These are phyloP conservation scores for Camptogramma bilineatum DNA, from an alignment of 2,888 invertebrate species.

Conservation along the genomic window DNA sequence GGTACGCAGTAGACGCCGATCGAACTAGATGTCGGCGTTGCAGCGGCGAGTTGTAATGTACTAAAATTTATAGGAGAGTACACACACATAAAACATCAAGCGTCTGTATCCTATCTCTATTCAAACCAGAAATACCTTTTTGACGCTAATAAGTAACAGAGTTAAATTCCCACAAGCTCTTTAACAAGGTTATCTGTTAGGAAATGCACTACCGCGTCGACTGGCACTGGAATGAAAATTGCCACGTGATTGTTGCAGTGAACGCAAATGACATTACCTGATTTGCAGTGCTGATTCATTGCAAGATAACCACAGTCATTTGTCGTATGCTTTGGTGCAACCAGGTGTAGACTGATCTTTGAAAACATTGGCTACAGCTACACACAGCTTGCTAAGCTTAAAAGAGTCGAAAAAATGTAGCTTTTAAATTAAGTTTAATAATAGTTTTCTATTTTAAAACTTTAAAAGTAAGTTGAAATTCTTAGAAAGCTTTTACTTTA, in stretches of 20 bases:
- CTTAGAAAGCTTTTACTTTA: conserved; percentile 2
- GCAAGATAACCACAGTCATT: conserved; percentile 12
- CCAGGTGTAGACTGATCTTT: conserved; percentile 14
- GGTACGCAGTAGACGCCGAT: not conserved
- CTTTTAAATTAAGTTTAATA: not conserved
- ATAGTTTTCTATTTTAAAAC: not conserved
- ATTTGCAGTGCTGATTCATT: conserved; percentile 21
- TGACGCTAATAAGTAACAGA: not conserved
- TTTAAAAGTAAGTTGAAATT: conserved; percentile 3
- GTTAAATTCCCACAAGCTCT: not conserved
- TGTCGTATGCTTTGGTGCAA: not conserved
- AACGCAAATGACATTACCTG: conserved; percentile 15
- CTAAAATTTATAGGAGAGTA: not conserved
- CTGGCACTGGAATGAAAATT: not conserved
- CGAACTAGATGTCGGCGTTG: not conserved
- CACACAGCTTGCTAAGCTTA: not conserved
- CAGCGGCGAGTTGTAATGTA: not conserved
- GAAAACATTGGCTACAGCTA: not conserved
- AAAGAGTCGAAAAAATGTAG: not conserved
- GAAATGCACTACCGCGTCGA: not conserved
- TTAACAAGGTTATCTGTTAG: not conserved
- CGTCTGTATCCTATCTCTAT: not conserved
- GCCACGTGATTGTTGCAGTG: conserved; percentile 13
- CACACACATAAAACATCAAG: not conserved
- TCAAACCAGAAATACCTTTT: not conserved